Evolutionary conservation across 2,888 invertebrate genomes (phyloP).

Genomic region (Meloe dianella): DNA sequence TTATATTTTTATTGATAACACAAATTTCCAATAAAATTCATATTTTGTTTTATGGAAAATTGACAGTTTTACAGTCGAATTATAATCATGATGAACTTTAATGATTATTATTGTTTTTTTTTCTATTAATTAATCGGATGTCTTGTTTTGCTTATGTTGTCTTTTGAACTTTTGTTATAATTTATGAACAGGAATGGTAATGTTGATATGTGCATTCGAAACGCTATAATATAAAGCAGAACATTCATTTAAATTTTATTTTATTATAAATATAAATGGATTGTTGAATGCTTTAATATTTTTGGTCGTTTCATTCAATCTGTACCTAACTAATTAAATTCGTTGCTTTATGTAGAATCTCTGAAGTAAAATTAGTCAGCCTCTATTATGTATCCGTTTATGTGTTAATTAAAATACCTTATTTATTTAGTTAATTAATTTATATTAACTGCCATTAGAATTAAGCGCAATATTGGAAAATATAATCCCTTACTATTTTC

Average conservation of each 20-base stretch:
- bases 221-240: constrained; percentile 32
- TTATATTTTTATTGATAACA: constrained; percentile 34
- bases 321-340: too few relatives aligned
- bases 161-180: neutral
- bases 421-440: neutral
- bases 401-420: neutral
- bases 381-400: too few relatives aligned
- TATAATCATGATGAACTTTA: constrained; percentile 32
- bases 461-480: neutral
- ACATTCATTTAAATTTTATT: constrained; percentile 48
- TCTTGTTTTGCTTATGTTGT: neutral
- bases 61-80: constrained; percentile 12
- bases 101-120: too few relatives aligned
- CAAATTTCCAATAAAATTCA: constrained; percentile 15
- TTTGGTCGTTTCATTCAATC: constrained; percentile 18
- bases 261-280: constrained; percentile 37
- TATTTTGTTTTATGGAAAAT: constrained; percentile 34
- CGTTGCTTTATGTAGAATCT: neutral
- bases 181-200: constrained; percentile 14
- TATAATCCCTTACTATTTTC: neutral
- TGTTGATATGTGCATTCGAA: constrained; percentile 12
- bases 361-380: too few relatives aligned
- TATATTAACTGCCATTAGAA: neutral
- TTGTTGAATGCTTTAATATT: constrained; percentile 7
- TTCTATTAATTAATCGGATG: too few relatives aligned